Conservation (phyloP, 2,888 invertebrate species). For the Eudasyphora cyanicolor region DNA sequence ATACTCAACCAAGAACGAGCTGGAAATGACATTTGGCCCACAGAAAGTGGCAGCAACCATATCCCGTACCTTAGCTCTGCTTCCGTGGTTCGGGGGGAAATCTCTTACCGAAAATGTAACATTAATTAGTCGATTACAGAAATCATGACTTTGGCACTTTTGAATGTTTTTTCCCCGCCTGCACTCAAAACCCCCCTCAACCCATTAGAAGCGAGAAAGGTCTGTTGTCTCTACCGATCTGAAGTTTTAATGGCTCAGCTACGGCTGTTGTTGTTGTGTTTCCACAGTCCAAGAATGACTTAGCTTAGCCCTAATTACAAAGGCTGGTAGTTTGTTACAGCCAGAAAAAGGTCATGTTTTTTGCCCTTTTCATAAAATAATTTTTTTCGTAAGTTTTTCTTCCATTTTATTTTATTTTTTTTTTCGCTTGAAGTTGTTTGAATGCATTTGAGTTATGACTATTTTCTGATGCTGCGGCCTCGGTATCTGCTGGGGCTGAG, state of each 20-base stretch:
- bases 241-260: not conserved
- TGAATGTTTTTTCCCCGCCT: not conserved
- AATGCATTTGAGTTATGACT: conserved; percentile 15
- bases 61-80: too few species aligned
- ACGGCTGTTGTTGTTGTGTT: not conserved
- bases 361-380: not conserved
- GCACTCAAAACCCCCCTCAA: too few species aligned
- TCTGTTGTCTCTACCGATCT: not conserved
- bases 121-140: conserved; percentile 43
- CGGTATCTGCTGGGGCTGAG: not conserved
- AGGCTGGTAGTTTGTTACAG: not conserved
- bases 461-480: not conserved
- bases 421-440: not conserved
- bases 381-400: not conserved
- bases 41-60: not conserved
- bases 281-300: too few species aligned
- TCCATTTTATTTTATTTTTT: not conserved
- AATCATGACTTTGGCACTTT: conserved; percentile 44
- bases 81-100: too few species aligned
- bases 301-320: too few species aligned
- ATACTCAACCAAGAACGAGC: not conserved
- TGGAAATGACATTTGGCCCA: not conserved
- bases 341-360: not conserved
- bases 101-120: conserved; percentile 29
- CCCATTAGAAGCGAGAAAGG: not conserved